Evolutionary conservation across 2,888 invertebrate species (phyloP).

Genomic region (Alloplasta piceator): DNA sequence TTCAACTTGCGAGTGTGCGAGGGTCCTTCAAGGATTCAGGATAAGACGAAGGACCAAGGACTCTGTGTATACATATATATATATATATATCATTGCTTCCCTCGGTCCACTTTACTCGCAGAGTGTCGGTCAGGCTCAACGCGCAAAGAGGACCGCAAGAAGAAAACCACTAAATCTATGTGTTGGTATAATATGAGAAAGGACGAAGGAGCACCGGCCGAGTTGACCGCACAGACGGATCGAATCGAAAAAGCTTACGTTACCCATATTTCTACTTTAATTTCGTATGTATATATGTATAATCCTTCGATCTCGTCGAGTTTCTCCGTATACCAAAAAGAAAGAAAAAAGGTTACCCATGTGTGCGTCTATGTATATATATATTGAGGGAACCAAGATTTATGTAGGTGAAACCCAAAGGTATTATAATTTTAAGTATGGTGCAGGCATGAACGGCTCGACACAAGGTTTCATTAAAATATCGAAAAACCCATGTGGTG

Average conservation of each 20-base stretch:
- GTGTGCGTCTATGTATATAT: slow-evolving; percentile 4
- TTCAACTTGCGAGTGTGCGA: too few species aligned
- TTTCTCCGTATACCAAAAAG: slow-evolving; percentile 17
- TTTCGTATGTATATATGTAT: slow-evolving; percentile 22
- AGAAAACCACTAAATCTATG: slow-evolving; percentile 3
- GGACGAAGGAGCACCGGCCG: slow-evolving; percentile 24
- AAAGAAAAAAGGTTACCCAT: slow-evolving; percentile 1
- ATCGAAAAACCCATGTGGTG: not conserved
- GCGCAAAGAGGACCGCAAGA: slow-evolving; percentile 8
- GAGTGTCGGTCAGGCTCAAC: not conserved
- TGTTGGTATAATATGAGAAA: slow-evolving; percentile 18
- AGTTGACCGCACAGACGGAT: slow-evolving; percentile 56
- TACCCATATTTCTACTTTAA: slow-evolving; percentile 60
- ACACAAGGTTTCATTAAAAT: slow-evolving; percentile 3
- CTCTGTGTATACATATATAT: slow-evolving; percentile 35
- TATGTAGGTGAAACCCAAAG: slow-evolving; percentile 52
- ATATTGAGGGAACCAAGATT: slow-evolving; percentile 52
- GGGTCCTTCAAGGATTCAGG: slow-evolving; percentile 32
- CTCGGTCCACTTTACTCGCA: not conserved
- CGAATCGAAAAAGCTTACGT: slow-evolving; percentile 53
- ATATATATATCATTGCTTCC: not conserved
- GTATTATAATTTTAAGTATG: slow-evolving; percentile 46
- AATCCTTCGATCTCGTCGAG: slow-evolving; percentile 39
- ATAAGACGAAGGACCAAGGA: slow-evolving; percentile 60
- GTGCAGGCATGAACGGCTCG: slow-evolving; percentile 26